Evolutionary conservation across 1,140 invertebrate species (phyloP).

Genomic region (Metaphire vulgaris): DNA sequence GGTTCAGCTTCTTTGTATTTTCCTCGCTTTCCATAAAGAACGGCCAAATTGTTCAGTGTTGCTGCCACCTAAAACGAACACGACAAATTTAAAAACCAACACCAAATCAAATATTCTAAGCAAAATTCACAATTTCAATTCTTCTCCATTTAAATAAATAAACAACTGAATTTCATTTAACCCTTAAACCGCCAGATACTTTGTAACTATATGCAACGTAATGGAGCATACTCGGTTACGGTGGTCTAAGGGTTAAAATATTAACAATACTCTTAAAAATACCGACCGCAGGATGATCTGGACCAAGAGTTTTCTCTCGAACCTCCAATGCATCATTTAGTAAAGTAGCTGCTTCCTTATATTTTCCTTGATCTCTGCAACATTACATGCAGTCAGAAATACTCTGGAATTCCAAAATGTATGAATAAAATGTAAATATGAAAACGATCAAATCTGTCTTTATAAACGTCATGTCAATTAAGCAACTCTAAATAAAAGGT

Average conservation of each 20-base stretch:
- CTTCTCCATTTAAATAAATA: not conserved
- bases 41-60: slow-evolving; percentile 86
- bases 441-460: too few species aligned
- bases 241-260: not conserved
- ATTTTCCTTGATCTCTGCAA: slow-evolving; percentile 83
- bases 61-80: slow-evolving; percentile 61
- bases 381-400: too few species aligned
- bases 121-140: not conserved
- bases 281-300: slow-evolving; percentile 94
- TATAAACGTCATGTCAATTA: too few species aligned
- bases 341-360: slow-evolving; percentile 96
- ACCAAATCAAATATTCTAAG: too few species aligned
- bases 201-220: too few species aligned
- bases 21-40: slow-evolving; percentile 88
- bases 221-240: too few species aligned
- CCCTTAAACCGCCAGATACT: too few species aligned
- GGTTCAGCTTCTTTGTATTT: slow-evolving; percentile 98
- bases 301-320: slow-evolving; percentile 94
- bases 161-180: not conserved
- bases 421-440: too few species aligned
- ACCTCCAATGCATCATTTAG: slow-evolving; percentile 97
- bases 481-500: too few species aligned
- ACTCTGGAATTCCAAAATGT: too few species aligned
- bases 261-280: not conserved
- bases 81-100: not conserved